These are phyloP conservation scores for Leuctra nigra DNA, from an alignment of 2,888 invertebrate species.

Conservation along the genomic window DNA sequence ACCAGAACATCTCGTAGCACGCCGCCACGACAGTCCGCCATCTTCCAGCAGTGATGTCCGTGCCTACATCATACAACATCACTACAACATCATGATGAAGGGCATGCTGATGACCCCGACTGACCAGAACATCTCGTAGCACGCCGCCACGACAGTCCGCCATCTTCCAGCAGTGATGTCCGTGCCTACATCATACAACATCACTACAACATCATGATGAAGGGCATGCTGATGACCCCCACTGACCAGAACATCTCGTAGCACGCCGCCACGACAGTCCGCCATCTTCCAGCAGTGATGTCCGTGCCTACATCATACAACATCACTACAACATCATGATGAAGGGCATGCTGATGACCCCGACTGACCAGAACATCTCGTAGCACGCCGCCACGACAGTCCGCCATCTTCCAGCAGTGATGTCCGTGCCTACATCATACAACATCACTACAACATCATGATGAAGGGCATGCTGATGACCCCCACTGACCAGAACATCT, in stretches of 20 bases:
- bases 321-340: too few relatives aligned
- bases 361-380: slow-evolving; percentile 45
- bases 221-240: slow-evolving; percentile 42
- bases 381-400: slow-evolving; percentile 40
- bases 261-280: slow-evolving; percentile 39
- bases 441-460: too few relatives aligned
- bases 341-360: slow-evolving; percentile 41
- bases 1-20: slow-evolving; percentile 44
- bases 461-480: slow-evolving; percentile 41
- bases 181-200: slow-evolving; percentile 38
- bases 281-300: slow-evolving; percentile 40
- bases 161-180: slow-evolving; percentile 41
- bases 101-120: slow-evolving; percentile 42
- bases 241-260: slow-evolving; percentile 45
- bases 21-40: slow-evolving; percentile 39
- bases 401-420: slow-evolving; percentile 40
- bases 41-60: slow-evolving; percentile 41
- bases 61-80: too few relatives aligned
- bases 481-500: slow-evolving; percentile 44
- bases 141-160: slow-evolving; percentile 38
- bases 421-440: slow-evolving; percentile 44
- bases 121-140: slow-evolving; percentile 45
- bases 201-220: too few relatives aligned
- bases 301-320: too few relatives aligned
- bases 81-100: too few relatives aligned